Base-by-base conservation (phyloP, 2,888 invertebrate genomes). In the Emesis furor region DNA sequence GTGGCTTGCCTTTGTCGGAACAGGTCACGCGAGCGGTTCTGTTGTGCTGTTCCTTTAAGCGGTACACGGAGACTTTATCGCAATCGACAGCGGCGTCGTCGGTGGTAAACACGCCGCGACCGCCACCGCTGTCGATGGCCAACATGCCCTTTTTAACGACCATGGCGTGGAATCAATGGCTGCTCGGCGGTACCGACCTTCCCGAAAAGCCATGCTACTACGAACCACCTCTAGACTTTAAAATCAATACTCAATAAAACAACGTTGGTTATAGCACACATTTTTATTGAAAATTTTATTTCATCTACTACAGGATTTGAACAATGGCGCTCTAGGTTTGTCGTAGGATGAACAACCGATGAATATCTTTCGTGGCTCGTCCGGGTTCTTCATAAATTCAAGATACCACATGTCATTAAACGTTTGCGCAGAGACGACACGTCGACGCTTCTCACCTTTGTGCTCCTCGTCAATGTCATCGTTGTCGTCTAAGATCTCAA, bases 131-230 rank as follows among this genome's bases (percentile, higher is more conserved):
- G 59, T 8, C 24, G 59, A 24, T 8, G 59, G 59, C 59, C 2
- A 35, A 39, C 35, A 69, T 69, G 69, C 69, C 69, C 35, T 37
- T 39, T 69, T 69, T 69, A 17, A 69, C 39, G n/a, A 69, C 69
- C 39, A 69, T 69, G 69, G 35, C 69, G 69, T 69, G 69, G 69
- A 69, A 69, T 39, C 69, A 69, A 69, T 69, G 69, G 69, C 69
- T 69, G n/a, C 69, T 69, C 69, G 69, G 69, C 14, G 69, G 37
- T 39, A 35, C 35, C 39, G 17, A 69, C 17, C 37, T 69, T n/a
- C 69, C 69, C 37, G 69, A 69, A 35, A 69, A 69, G 17, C 69
- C 69, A 35, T 69, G 69, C 39, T 69, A 69, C 69, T 69, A 69
- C 37, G 69, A 69, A 69, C 39, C 39, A 69, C 69, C 69, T 68